Conservation (phyloP, 2,797 vertebrate species). For the Acanthopagrus latus region DNA sequence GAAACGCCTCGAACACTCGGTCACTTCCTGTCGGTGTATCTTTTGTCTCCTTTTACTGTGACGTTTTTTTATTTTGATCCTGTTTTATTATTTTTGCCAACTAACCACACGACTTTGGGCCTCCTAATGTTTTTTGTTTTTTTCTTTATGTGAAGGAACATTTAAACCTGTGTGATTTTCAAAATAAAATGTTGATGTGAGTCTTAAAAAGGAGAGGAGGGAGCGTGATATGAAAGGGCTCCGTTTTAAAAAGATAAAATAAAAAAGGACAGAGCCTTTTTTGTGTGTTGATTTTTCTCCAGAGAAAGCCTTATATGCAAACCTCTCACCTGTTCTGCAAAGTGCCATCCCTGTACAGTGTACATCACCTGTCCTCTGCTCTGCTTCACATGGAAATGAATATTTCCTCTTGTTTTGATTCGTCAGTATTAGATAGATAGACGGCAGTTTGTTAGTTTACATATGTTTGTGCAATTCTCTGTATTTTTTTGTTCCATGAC, state of each 20-base stretch:
- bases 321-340: constrained; percentile 98
- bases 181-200: constrained; percentile 84
- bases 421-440: constrained; percentile 96
- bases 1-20: constrained; percentile 74
- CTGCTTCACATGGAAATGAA: constrained; percentile 92
- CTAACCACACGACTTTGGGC: constrained; percentile 95
- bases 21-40: constrained; percentile 88
- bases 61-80: constrained; percentile 82
- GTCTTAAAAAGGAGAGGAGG: constrained; percentile 73
- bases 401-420: constrained; percentile 93
- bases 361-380: constrained; percentile 92
- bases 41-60: constrained; percentile 90
- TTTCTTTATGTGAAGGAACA: constrained; percentile 88
- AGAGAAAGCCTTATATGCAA: constrained; percentile 99
- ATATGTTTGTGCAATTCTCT: constrained; percentile 99
- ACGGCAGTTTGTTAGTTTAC: constrained; percentile 97
- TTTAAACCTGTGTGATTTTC: constrained; percentile 95
- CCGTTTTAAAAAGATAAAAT: constrained; percentile 61
- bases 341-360: constrained; percentile 99
- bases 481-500: constrained; percentile 89
- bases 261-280: constrained; percentile 89
- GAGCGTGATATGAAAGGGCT: constrained; percentile 87
- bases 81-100: constrained; percentile 88
- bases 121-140: constrained; percentile 86
- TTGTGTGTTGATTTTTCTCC: constrained; percentile 88